Percentiles rank a stretch among this genome's conserved stretches.
Conservation (phyloP, 2,888 invertebrate genomes). For the Spisula solida region DNA sequence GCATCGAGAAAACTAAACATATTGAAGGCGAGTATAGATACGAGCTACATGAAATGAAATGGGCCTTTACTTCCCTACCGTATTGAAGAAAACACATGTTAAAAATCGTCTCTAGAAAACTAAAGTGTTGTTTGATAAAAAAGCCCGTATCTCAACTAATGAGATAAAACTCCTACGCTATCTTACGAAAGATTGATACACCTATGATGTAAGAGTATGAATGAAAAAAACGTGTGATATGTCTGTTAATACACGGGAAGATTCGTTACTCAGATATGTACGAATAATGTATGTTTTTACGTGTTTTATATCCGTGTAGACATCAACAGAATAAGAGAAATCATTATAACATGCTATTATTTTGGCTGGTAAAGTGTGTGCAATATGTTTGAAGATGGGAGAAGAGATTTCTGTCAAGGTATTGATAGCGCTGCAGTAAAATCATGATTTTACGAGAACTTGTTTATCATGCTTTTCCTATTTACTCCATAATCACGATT, state of each 20-base stretch:
- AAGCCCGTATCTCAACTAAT: not conserved
- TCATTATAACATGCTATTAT: not conserved
- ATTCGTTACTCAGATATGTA: not conserved
- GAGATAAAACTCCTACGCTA: not conserved
- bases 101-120: too few relatives aligned
- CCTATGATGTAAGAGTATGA: not conserved
- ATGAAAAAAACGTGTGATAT: not conserved
- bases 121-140: not conserved
- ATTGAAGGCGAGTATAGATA: too few relatives aligned
- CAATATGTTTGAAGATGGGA: not conserved
- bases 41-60: too few relatives aligned
- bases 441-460: not conserved
- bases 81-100: too few relatives aligned
- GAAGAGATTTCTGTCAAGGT: not conserved
- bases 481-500: not conserved
- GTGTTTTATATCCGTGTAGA: not conserved
- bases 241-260: not conserved
- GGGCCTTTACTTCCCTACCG: too few relatives aligned
- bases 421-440: not conserved
- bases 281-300: not conserved
- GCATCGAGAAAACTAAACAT: too few relatives aligned
- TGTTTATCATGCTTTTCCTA: not conserved
- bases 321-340: not conserved
- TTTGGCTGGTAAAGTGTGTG: not conserved
- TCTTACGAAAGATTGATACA: not conserved